Percentiles rank a stretch among this genome's conserved stretches.
Evolutionary conservation across 2,797 vertebrate species (phyloP).

Genomic region (Xerus rutilus): DNA sequence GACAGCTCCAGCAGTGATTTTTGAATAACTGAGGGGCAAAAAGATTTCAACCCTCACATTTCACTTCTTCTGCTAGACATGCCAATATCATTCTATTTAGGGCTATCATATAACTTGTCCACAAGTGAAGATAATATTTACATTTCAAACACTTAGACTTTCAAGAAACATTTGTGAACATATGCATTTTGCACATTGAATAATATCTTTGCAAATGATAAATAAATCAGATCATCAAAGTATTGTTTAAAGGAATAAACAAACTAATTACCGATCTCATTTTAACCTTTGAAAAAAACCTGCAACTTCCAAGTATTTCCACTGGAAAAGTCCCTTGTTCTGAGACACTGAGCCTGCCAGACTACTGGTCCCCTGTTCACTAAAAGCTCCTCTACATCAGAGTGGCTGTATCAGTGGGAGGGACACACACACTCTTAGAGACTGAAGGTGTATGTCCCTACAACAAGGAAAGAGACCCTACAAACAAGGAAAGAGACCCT

Average conservation of each 20-base stretch:
- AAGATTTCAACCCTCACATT: neutral
- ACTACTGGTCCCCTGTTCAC: neutral
- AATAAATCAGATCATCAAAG: slow-evolving; percentile 67
- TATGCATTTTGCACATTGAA: slow-evolving; percentile 30
- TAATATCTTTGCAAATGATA: slow-evolving; percentile 58
- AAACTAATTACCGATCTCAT: slow-evolving; percentile 47
- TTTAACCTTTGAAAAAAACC: slow-evolving; percentile 69
- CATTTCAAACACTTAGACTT: slow-evolving; percentile 36
- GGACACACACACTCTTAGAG: neutral
- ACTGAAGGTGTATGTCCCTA: neutral
- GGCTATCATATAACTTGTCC: neutral
- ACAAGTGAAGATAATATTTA: neutral
- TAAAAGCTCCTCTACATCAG: neutral
- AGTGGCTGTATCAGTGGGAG: neutral
- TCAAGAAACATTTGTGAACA: slow-evolving; percentile 38
- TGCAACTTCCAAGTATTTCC: slow-evolving; percentile 17
- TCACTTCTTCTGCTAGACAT: neutral
- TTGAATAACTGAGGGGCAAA: slow-evolving; percentile 8
- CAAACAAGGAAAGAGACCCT: neutral
- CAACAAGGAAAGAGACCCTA: neutral
- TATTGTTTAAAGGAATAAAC: slow-evolving; percentile 53
- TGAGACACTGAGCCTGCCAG: neutral
- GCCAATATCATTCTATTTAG: neutral
- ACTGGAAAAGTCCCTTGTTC: slow-evolving; percentile 46
- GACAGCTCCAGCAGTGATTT: slow-evolving; percentile 13